Base-by-base conservation (phyloP, 2,888 invertebrate genomes). In the Patella ulyssiponensis region DNA sequence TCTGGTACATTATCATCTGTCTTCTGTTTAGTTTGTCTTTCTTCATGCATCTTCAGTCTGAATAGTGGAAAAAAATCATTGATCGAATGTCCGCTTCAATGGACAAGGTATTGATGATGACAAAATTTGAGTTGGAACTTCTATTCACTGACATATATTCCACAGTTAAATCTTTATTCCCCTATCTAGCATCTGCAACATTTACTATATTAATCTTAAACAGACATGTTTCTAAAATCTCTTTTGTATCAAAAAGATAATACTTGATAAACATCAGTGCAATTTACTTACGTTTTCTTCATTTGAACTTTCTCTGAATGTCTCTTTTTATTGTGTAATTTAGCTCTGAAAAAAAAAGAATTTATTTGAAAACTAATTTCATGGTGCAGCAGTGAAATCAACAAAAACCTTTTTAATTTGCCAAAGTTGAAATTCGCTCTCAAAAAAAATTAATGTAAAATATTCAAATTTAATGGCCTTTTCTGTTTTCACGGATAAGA, bases 231-330 rank as follows among this genome's bases (percentile, higher is more conserved):
- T 5, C 23, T 2, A 12, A 73, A n/a, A 54, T 9, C 53, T 52
- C 14, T 33, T 15, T 15, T 2, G 27, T 71, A 20, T 33, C 15
- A 20, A 56, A 71, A 9, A 1, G 20, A 54, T 12, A 12, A 51
- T 27, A 52, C n/a, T 54, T n/a, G 17, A 70, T 12, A 70, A 20
- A n/a, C 15, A 52, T 53, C 20, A 53, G 2, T 3, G 17, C 27
- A 33, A 53, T n/a, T 33, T 52, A 86, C 86, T 85, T 82, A 91
- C 90, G 98, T 98, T 94, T 98, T 99, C 92, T 98, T 98, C 95
- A 99, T 98, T 92, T 98, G 98, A 83, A 99, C 96, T 93, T 99
- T 99, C 92, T 99, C 99, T 93, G 97, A 96, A 89, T 98, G 95
- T 9, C 99, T 94, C 91, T 98, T 95, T 91, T 98, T 98, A 92